A percentile compares a stretch with the other conserved stretches of the same genome.
These are phyloP conservation scores for Etheostoma cragini DNA, from an alignment of 2,113 vertebrate genomes.

Conservation along the genomic window DNA sequence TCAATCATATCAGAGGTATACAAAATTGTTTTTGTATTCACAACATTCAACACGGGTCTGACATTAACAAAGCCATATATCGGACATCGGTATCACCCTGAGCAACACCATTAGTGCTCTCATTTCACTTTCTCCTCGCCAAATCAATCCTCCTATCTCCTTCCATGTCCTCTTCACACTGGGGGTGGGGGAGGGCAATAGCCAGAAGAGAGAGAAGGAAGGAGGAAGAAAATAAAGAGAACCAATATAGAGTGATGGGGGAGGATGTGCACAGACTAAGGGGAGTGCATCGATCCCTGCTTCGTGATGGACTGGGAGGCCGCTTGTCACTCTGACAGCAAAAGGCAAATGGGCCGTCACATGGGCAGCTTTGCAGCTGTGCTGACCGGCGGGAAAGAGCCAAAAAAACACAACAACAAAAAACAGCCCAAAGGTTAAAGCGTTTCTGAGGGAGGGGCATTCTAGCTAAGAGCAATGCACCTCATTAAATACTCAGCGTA, in stretches of 20 bases:
- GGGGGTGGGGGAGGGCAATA: not conserved
- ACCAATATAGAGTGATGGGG: constrained; percentile 20
- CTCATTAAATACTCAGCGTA: constrained; percentile 78
- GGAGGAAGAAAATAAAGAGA: constrained; percentile 1
- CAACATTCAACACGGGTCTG: not conserved
- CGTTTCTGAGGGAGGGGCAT: constrained; percentile 41
- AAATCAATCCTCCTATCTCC: constrained; percentile 35
- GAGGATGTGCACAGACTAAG: constrained; percentile 65
- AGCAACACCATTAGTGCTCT: constrained; percentile 43
- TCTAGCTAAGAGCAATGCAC: constrained; percentile 53
- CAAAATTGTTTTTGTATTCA: not conserved
- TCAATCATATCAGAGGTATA: not conserved
- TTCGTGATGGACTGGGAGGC: constrained; percentile 61
- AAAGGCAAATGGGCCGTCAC: constrained; percentile 61
- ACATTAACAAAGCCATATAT: constrained; percentile 28
- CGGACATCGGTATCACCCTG: not conserved
- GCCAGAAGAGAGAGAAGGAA: not conserved
- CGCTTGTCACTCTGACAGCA: constrained; percentile 43
- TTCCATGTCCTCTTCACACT: constrained; percentile 8
- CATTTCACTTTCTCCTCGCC: constrained; percentile 18
- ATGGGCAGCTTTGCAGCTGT: constrained; percentile 42
- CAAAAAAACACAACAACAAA: constrained; percentile 31
- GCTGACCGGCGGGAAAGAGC: constrained; percentile 44
- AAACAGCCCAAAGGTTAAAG: constrained; percentile 58
- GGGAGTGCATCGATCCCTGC: constrained; percentile 61